Base-by-base conservation (phyloP, 2,113 vertebrate species). In the Rhizomys pruinosus region DNA sequence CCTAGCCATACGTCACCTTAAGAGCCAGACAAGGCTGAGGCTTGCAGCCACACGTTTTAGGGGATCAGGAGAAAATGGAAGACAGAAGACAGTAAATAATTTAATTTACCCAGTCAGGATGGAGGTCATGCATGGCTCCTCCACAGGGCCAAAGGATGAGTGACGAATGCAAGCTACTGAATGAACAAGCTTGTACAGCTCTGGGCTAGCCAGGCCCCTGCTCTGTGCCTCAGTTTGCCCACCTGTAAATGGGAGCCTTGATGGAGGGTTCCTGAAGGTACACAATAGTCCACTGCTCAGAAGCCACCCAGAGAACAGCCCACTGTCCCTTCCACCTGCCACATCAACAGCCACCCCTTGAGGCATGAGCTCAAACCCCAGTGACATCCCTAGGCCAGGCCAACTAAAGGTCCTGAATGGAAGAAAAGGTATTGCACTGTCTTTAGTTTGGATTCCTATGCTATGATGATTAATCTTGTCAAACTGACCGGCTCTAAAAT, bases 151-250 rank as follows among this genome's bases (percentile, higher is more conserved):
- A 32, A n/a, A 23, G 61, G 22, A 29, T 3, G 39, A 78, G 37
- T 4, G 3, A 71, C 32, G 37, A 66, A 2, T 25, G 11, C 1
- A 2, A 11, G 39, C 64, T 52, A 2, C 52, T 1, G 5, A 15
- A 1, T 37, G 29, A 37, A 25, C 52, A 34, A 19, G 22, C 27
- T 17, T 0, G 2, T 10, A 25, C 16, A 61, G 66, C 19, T 12
- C 23, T 32, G 27, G 64, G 47, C 66, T 55, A 61, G 39, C 74
- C 34, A 39, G 0, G 12, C 12, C 34, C 27, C 59, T 10, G 47
- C 34, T 59, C 72, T 9, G n/a, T 61, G 77, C 78, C 55, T 79
- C 77, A 2, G 71, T 32, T 89, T 91, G 3, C 90, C 76, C 47
- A 39, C 5, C 42, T 64, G 5, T 71, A 52, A 29, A 82, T 44